Base-by-base conservation (phyloP, 2,113 vertebrate species). In the Myocastor coypus region DNA sequence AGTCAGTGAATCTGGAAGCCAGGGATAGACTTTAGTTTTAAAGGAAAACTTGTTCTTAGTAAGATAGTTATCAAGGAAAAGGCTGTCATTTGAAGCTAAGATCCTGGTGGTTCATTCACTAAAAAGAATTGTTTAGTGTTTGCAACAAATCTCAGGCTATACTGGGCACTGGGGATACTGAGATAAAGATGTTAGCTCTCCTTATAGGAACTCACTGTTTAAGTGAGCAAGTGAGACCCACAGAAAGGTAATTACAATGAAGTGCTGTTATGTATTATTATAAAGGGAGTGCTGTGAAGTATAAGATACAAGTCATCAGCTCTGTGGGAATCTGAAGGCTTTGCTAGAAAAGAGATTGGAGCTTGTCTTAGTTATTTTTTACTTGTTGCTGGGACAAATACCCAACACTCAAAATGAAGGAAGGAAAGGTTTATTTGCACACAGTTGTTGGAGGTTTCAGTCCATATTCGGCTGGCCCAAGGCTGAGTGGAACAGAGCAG, bases 21-120 rank as follows among this genome's bases (percentile, higher is more conserved):
- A 85, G 52, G 40, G 24, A 83, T n/a, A 90, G 28, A 66, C 14
- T 89, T 64, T 64, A 82, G 68, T 94, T 83, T 86, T 84, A 88
- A 92, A 59, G 71, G 4, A 59, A 83, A 92, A 83, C 77, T 52
- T 92, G 24, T 78, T 78, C 28, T 83, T 22, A 83, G 19, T 71
- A 64, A 93, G 42, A 17, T 57, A 32, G 46, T 17, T 89, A 37
- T 66, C 20, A 26, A 85, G 69, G 52, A 77, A 71, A 26, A 42
- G 37, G 16, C 50, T 64, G 5, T 94, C 42, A 42, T 52, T 75
- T 90, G 3, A 9, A 78, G 68, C 50, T 80, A 46, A 19, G 7
- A 77, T n/a, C n/a, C n/a, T 92, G 11, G 46, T 86, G 57, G 63
- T 80, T 75, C 11, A 59, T 86, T 93, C n/a, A 59, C 4, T 77